Percentiles rank a stretch among this genome's conserved stretches.
These are phyloP conservation scores for Carcinoscorpius rotundicauda DNA, from an alignment of 1,140 invertebrate genomes.

Conservation along the genomic window DNA sequence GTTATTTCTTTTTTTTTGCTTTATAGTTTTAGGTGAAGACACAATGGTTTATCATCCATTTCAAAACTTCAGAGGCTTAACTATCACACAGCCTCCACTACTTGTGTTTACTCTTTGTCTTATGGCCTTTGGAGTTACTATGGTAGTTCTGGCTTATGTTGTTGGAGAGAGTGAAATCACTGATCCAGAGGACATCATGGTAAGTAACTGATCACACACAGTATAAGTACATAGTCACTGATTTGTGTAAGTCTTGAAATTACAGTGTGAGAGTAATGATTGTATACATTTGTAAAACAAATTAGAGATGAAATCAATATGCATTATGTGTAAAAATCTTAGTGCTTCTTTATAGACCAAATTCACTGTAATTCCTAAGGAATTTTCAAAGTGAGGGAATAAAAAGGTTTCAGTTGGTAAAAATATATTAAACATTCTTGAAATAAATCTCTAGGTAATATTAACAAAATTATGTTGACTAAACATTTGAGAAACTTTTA, in stretches of 20 bases:
- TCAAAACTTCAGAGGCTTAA: conserved; percentile 33
- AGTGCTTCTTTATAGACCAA: no score
- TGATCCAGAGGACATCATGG: conserved; percentile 34
- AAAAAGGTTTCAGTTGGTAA: no score
- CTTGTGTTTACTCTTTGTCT: conserved; percentile 36
- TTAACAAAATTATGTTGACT: no score
- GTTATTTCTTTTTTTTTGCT: no score
- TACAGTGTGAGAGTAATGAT: background rate
- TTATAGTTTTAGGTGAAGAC: background rate
- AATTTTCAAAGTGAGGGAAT: no score
- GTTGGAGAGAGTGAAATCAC: conserved; percentile 31
- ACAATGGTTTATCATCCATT: conserved; percentile 16
- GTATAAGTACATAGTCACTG: background rate
- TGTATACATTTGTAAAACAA: background rate
- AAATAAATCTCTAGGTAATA: no score
- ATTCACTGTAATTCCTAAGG: no score
- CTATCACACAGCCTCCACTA: conserved; percentile 31
- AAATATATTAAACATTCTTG: no score
- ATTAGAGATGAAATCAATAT: no score
- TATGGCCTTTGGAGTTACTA: conserved; percentile 31
- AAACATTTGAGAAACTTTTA: no score
- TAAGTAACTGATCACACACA: conserved; percentile 18
- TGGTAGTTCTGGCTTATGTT: conserved; percentile 32
- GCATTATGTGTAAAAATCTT: no score
- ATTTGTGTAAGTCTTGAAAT: background rate